A percentile compares a stretch with the other conserved stretches of the same genome.
Conservation (phyloP, 2,113 vertebrate genomes). For the Nycticorax nycticorax region DNA sequence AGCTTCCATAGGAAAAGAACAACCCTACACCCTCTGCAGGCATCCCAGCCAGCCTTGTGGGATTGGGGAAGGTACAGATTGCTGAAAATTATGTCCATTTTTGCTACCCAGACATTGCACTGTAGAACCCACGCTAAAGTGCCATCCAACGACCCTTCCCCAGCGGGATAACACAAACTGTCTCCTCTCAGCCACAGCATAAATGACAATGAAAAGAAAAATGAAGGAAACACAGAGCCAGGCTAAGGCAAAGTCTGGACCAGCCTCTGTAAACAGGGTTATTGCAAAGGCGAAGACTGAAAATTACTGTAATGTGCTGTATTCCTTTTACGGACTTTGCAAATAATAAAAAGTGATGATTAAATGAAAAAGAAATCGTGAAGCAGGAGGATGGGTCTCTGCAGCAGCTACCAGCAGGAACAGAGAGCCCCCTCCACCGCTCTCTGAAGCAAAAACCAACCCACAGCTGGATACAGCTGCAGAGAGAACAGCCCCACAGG, state of each 20-base stretch:
- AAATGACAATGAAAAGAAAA: not conserved
- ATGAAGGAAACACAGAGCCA: not conserved
- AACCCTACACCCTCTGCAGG: not conserved
- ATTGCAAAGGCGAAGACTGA: not conserved
- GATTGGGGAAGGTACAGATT: not conserved
- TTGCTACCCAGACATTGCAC: not conserved
- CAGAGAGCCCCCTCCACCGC: not conserved
- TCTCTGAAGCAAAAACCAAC: not conserved
- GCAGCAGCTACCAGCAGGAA: not conserved
- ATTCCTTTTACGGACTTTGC: not conserved
- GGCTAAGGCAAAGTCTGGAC: not conserved
- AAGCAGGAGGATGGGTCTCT: not conserved
- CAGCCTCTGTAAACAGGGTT: not conserved
- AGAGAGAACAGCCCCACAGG: not conserved
- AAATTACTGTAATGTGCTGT: not conserved
- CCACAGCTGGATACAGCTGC: not conserved
- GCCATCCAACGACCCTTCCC: not conserved
- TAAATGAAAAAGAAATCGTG: not conserved
- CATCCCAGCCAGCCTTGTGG: not conserved
- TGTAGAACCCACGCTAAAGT: not conserved
- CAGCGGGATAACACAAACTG: not conserved
- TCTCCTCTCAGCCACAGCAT: not conserved
- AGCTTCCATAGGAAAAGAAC: not conserved
- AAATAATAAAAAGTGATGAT: conserved; percentile 22
- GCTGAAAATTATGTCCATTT: not conserved